phyloP scores from a whole-genome alignment of 1,140 invertebrate species.

The Batillaria attramentaria region DNA sequence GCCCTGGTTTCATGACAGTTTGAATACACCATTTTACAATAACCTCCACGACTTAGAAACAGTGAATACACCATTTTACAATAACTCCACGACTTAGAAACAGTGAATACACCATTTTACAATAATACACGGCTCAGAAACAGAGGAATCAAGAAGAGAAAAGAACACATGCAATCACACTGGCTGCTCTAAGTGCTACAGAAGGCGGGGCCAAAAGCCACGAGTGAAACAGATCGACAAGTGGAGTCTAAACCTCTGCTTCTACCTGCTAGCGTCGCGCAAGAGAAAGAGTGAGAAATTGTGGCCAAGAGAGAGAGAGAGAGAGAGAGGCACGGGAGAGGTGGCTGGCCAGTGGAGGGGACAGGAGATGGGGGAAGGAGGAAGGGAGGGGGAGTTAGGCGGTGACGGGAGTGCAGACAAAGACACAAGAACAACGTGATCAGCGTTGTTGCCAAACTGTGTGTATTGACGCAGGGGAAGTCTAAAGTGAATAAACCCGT shows the following conservation, averaged over 20 bases:
- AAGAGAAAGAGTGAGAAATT: neutral
- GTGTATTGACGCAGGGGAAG: neutral
- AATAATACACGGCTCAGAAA: neutral
- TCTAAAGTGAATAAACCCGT: conserved; percentile 13
- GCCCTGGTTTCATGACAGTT: too few relatives aligned
- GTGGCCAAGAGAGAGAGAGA: neutral
- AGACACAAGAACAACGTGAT: neutral
- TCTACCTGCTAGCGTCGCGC: too few relatives aligned
- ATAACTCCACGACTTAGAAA: too few relatives aligned
- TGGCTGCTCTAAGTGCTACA: too few relatives aligned
- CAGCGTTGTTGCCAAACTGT: neutral
- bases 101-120: too few relatives aligned
- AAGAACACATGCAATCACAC: neutral
- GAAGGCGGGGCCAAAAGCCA: too few relatives aligned
- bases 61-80: too few relatives aligned
- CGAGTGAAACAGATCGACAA: too few relatives aligned
- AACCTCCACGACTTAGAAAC: too few relatives aligned
- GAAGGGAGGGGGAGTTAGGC: neutral
- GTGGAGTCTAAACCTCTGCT: too few relatives aligned
- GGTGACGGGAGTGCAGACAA: neutral
- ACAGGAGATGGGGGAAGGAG: neutral
- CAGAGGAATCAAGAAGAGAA: neutral
- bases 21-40: too few relatives aligned
- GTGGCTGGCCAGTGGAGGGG: neutral
- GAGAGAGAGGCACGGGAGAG: neutral